These are phyloP conservation scores for Mormyrus lacerda DNA, from an alignment of 2,113 vertebrate species.

Conservation along the genomic window DNA sequence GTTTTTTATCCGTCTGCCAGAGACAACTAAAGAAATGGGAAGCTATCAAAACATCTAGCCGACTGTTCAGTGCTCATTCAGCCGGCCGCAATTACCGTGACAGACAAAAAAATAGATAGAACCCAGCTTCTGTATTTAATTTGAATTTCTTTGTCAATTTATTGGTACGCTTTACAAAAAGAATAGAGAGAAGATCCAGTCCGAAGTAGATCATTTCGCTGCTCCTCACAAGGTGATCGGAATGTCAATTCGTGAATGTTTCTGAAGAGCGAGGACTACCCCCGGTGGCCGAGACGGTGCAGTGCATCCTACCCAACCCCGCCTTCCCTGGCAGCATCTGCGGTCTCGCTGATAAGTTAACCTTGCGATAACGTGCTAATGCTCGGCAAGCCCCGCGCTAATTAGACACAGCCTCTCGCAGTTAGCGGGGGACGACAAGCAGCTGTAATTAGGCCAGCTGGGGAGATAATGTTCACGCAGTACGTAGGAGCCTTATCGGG, in stretches of 20 bases:
- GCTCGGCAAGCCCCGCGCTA: slow-evolving; percentile 64
- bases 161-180: background rate
- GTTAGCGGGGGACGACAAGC: slow-evolving; percentile 63
- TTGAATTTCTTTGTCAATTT: slow-evolving; percentile 3
- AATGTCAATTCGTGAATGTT: slow-evolving; percentile 25
- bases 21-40: background rate
- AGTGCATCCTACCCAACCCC: slow-evolving; percentile 41
- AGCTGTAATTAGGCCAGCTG: slow-evolving; percentile 60
- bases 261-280: slow-evolving; percentile 59
- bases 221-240: slow-evolving; percentile 13
- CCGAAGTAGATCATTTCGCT: background rate
- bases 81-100: background rate
- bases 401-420: slow-evolving; percentile 69
- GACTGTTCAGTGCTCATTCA: background rate
- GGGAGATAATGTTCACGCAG: slow-evolving; percentile 57
- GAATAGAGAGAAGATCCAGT: slow-evolving; percentile 10
- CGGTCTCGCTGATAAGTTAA: slow-evolving; percentile 63
- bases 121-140: background rate
- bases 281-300: slow-evolving; percentile 50
- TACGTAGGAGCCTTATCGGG: slow-evolving; percentile 45
- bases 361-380: slow-evolving; percentile 68
- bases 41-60: background rate
- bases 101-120: background rate
- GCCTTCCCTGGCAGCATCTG: slow-evolving; percentile 56
- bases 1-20: background rate